These are phyloP conservation scores for Myrmophylax atrothorax DNA, from an alignment of 2,113 vertebrate species.

Conservation along the genomic window DNA sequence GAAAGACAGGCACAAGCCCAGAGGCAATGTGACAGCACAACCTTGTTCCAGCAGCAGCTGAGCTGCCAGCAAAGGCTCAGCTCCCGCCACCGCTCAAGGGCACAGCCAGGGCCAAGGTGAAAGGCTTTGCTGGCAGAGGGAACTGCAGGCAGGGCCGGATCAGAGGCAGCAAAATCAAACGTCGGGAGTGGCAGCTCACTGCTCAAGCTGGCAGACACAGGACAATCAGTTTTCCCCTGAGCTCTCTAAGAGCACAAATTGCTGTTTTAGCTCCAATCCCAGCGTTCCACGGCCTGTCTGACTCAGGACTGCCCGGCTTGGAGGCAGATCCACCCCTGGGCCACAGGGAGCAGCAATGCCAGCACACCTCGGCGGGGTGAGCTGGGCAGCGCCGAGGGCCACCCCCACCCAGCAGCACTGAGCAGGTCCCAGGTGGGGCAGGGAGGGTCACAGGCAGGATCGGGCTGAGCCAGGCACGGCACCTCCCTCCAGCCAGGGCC, in stretches of 20 bases:
- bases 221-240: not conserved
- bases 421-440: not conserved
- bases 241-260: not conserved
- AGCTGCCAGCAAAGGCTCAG: not conserved
- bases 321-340: not conserved
- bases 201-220: not conserved
- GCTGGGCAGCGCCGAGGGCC: not conserved
- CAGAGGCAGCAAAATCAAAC: not conserved
- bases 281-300: not conserved
- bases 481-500: not conserved
- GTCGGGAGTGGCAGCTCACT: not conserved
- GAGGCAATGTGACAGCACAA: not conserved
- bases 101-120: not conserved
- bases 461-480: not conserved
- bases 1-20: not conserved
- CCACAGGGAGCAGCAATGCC: not conserved
- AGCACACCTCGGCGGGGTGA: not conserved
- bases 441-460: not conserved
- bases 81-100: not conserved
- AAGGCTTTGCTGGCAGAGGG: not conserved
- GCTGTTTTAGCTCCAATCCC: not conserved
- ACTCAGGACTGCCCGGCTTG: not conserved
- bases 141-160: not conserved
- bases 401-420: not conserved
- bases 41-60: not conserved